Conservation (phyloP, 2,113 vertebrate species). For the Hyla sarda region DNA sequence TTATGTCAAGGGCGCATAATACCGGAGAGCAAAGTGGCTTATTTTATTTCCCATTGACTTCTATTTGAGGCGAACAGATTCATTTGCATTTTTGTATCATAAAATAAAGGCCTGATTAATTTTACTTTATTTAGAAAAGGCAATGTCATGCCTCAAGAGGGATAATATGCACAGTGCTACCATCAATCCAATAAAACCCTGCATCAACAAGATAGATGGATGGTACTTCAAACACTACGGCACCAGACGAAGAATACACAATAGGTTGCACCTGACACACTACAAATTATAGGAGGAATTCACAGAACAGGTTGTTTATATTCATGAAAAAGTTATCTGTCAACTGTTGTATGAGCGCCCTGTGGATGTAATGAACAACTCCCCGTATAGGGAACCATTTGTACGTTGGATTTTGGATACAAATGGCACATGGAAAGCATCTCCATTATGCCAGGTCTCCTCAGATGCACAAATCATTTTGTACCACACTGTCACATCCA, state of each 20-base stretch:
- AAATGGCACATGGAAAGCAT: background rate
- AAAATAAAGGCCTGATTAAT: slow-evolving; percentile 30
- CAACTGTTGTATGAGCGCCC: background rate
- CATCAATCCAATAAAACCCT: slow-evolving; percentile 9
- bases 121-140: slow-evolving; percentile 24
- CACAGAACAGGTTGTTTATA: background rate
- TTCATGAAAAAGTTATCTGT: background rate
- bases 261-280: background rate
- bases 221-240: background rate
- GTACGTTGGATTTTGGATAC: background rate
- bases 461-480: background rate
- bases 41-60: background rate
- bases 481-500: too few species aligned
- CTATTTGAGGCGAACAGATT: background rate
- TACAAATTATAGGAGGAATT: background rate
- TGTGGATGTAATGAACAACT: background rate
- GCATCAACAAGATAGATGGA: slow-evolving; percentile 1
- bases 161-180: background rate
- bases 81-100: slow-evolving; percentile 30
- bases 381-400: background rate
- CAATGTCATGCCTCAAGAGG: slow-evolving; percentile 21
- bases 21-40: background rate
- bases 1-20: slow-evolving; percentile 33
- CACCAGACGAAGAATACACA: slow-evolving; percentile 15
- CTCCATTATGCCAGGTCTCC: background rate